A percentile compares a stretch with the other conserved stretches of the same genome.
phyloP scores from a whole-genome alignment of 2,888 invertebrate genomes.

The Lordiphosa fenestrarum region DNA sequence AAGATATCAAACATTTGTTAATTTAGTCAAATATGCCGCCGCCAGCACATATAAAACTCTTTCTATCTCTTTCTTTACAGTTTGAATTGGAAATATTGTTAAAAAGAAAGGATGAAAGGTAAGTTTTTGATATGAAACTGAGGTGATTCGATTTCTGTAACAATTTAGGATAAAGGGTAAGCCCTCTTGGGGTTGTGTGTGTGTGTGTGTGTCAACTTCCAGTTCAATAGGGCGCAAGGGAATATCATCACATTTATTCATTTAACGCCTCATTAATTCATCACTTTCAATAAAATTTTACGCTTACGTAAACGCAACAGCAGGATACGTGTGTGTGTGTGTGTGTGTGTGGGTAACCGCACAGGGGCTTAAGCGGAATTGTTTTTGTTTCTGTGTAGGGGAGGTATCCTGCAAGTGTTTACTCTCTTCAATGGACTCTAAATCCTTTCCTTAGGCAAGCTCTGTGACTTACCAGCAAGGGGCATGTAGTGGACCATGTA shows the following conservation, averaged over 20 bases:
- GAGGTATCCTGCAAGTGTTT: no score
- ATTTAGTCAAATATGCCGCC: constrained; percentile 4
- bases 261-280: constrained; percentile 78
- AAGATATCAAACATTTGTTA: constrained; percentile 8
- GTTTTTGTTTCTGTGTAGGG: no score
- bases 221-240: constrained; percentile 76
- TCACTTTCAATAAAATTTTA: constrained; percentile 76
- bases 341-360: constrained; percentile 19
- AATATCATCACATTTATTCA: constrained; percentile 58
- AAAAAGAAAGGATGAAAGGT: no score
- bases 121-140: neutral
- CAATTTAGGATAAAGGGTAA: no score
- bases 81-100: no score
- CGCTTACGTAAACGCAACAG: constrained; percentile 54
- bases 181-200: neutral
- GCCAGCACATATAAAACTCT: neutral
- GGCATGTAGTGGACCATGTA: no score
- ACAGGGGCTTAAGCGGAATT: neutral
- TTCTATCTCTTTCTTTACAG: no score
- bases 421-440: no score
- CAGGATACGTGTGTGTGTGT: constrained; percentile 13
- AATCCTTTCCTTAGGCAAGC: no score
- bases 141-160: neutral
- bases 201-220: constrained; percentile 49
- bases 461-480: no score